Base-by-base conservation (phyloP, 2,113 vertebrate genomes). In the Globicephala melas region DNA sequence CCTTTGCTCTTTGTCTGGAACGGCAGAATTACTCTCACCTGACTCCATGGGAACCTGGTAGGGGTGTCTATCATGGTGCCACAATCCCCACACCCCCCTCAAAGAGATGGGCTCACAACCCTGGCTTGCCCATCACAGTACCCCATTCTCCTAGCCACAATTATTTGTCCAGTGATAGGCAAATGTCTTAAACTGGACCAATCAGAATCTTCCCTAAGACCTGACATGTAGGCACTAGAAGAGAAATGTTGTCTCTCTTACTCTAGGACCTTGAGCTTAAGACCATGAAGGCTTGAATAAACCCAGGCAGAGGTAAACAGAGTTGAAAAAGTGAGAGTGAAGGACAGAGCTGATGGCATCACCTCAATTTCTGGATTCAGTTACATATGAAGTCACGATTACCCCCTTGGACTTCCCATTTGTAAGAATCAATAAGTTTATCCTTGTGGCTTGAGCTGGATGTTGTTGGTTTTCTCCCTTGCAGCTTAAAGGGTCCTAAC, bases 391-490 rank as follows among this genome's bases (percentile, higher is more conserved):
- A 79, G n/a, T 26, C 50, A 70, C 21, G n/a, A 60, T 63, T 28
- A 81, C 63, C 31, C 4, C 71, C 21, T 60, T 60, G 28, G 41
- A 36, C 15, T 90, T 76, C 50, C 53, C 41, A n/a, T 53, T 60
- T 85, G 1, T 58, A 63, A 44, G 20, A 86, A 77, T 76, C 41
- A 71, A 68, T 65, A 83, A 63, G 92, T 67, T 33, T 13, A 26
- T 80, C 47, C 3, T 74, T 47, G 53, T 73, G 26, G 38, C 28
- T 95, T 86, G 89, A 74, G 9, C 25, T 58, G 8, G 8, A 89
- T 93, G 94, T 44, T 63, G 28, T 63, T 90, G 36, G 8, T 83
- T 94, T 77, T 96, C 31, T 91, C 63, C 28, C 50, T 97, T 73
- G 33, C 6, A 63, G 50, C n/a, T 65, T 44, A 83, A 94, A 90